phyloP scores from a whole-genome alignment of 1,140 invertebrate genomes.

The Drosophila malerkotliana region DNA sequence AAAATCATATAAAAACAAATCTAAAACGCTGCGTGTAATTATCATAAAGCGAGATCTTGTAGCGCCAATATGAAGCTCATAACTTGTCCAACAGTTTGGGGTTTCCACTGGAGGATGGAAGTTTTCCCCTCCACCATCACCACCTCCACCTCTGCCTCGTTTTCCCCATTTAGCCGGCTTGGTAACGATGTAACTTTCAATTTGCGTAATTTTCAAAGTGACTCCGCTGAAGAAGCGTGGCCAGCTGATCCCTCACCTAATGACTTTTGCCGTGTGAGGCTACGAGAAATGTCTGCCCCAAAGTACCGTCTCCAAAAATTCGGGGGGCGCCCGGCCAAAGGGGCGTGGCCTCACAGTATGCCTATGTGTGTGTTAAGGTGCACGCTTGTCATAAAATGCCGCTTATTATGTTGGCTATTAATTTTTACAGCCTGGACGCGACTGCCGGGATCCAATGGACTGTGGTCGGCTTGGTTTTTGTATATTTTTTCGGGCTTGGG shows the following conservation, averaged over 20 bases:
- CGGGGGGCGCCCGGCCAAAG: background rate
- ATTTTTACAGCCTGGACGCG: constrained; percentile 78
- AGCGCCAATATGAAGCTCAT: constrained; percentile 70
- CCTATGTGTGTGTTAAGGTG: constrained; percentile 59
- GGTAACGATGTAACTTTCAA: constrained; percentile 77
- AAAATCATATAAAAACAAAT: constrained; percentile 66
- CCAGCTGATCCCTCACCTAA: constrained; percentile 78
- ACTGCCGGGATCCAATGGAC: constrained; percentile 45
- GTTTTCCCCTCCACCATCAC: constrained; percentile 4
- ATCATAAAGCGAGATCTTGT: constrained; percentile 76
- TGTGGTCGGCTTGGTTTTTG: constrained; percentile 16
- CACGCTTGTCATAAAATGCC: constrained; percentile 81
- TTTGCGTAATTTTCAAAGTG: constrained; percentile 80
- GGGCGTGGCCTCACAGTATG: constrained; percentile 43
- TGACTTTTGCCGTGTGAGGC: constrained; percentile 63
- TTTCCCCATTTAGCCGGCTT: constrained; percentile 39
- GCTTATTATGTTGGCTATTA: constrained; percentile 82
- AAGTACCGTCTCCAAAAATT: constrained; percentile 4
- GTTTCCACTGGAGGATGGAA: background rate
- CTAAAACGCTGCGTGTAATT: constrained; percentile 67
- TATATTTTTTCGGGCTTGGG: constrained; percentile 24
- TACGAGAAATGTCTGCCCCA: constrained; percentile 56
- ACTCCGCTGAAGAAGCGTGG: constrained; percentile 40
- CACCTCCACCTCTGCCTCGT: background rate
- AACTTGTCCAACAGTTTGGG: constrained; percentile 48